These are phyloP conservation scores for Enteromius argenteus DNA, from an alignment of 2,797 vertebrate species.

Conservation along the genomic window DNA sequence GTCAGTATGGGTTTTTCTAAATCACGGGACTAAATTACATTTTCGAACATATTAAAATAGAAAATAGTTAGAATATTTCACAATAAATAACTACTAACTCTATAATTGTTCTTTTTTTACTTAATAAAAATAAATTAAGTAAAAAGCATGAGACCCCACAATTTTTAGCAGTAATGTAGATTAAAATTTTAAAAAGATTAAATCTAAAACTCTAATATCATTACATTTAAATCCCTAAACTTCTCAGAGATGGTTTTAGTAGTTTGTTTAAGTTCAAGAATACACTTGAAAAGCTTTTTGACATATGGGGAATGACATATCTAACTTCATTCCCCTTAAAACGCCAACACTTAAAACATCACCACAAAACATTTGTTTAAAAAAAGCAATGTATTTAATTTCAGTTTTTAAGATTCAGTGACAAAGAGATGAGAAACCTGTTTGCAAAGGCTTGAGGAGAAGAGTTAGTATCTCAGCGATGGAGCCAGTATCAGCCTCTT, in stretches of 20 bases:
- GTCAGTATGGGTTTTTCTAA: neutral
- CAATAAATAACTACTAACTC: neutral
- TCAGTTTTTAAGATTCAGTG: neutral
- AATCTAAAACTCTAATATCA: neutral
- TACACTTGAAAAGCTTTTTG: neutral
- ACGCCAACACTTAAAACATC: neutral
- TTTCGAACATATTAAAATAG: neutral
- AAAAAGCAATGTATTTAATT: neutral
- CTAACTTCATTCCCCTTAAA: no score
- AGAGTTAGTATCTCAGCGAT: constrained; percentile 84
- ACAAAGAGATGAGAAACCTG: constrained; percentile 75
- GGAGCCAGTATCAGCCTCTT: constrained; percentile 83
- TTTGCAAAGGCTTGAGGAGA: constrained; percentile 88
- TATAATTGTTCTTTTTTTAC: neutral
- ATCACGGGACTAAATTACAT: neutral
- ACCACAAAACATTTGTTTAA: neutral
- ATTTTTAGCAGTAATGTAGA: neutral
- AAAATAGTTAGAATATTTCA: neutral
- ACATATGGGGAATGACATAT: neutral
- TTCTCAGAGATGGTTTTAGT: neutral
- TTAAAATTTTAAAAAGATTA: neutral
- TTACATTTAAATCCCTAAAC: neutral
- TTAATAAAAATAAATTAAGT: neutral
- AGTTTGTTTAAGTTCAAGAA: neutral
- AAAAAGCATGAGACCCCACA: neutral